phyloP scores from a whole-genome alignment of 1,140 invertebrate species.

The Arctopsyche grandis region DNA sequence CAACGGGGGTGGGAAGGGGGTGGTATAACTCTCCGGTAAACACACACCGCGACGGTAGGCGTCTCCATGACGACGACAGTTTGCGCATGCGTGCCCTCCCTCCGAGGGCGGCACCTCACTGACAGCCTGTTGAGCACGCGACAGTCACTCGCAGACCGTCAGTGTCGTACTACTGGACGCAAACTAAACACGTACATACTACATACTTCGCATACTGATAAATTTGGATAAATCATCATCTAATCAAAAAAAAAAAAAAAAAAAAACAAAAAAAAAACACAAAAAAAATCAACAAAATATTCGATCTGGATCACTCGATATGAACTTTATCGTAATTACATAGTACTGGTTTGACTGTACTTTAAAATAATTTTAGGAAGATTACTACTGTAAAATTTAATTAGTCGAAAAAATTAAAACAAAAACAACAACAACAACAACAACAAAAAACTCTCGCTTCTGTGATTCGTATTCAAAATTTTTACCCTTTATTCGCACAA shows the following conservation, averaged over 20 bases:
- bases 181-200: neutral
- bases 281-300: neutral
- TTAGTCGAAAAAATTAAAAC: no score
- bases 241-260: neutral
- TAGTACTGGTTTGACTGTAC: no score
- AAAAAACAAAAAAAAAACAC: conserved; percentile 12
- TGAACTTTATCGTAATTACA: no score
- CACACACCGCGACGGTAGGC: conserved; percentile 57
- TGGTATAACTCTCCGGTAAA: conserved; percentile 41
- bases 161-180: conserved; percentile 55
- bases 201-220: conserved; percentile 35
- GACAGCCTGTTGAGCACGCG: conserved; percentile 63
- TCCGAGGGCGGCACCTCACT: conserved; percentile 57
- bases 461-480: conserved; percentile 9
- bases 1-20: conserved; percentile 20
- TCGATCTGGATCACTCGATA: neutral
- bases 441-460: neutral
- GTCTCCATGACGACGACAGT: conserved; percentile 61
- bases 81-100: conserved; percentile 60
- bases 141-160: conserved; percentile 51
- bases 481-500: neutral
- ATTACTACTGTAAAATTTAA: no score
- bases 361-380: no score
- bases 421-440: no score
- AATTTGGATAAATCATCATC: conserved; percentile 51